Evolutionary conservation across 2,888 invertebrate genomes (phyloP).

Genomic region (Tubulanus polymorphus): DNA sequence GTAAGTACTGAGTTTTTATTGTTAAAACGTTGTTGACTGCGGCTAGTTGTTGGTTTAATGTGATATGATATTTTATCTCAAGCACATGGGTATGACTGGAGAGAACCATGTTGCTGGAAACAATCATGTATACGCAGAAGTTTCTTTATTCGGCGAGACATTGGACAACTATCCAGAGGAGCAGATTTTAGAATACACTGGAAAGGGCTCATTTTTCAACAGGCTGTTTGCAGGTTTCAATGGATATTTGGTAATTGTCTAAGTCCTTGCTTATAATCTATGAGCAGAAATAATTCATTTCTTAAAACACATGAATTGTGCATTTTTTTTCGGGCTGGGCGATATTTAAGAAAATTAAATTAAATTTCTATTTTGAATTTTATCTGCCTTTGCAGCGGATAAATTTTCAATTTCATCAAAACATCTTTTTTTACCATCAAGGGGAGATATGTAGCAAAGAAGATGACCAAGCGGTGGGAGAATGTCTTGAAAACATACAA

Average conservation of each 20-base stretch:
- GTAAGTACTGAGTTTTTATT: slow-evolving; percentile 23
- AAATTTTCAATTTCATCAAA: slow-evolving; percentile 13
- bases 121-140: slow-evolving; percentile 26
- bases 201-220: slow-evolving; percentile 4
- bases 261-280: not conserved
- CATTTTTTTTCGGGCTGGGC: no score
- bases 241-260: not conserved
- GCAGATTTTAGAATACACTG: slow-evolving; percentile 25
- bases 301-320: no score
- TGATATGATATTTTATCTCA: no score
- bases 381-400: slow-evolving; percentile 6
- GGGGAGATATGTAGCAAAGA: slow-evolving; percentile 12
- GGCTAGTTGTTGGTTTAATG: slow-evolving; percentile 7
- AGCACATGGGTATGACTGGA: slow-evolving; percentile 7
- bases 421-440: no score
- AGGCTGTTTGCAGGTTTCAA: not conserved
- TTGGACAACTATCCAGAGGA: slow-evolving; percentile 30
- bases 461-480: slow-evolving; percentile 26
- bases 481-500: slow-evolving; percentile 24
- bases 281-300: no score
- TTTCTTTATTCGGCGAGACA: slow-evolving; percentile 35
- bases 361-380: slow-evolving; percentile 3
- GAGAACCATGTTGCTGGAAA: slow-evolving; percentile 6
- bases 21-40: not conserved
- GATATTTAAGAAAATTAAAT: no score